Conservation (phyloP, 2,113 vertebrate genomes). For the Phaethon lepturus region DNA sequence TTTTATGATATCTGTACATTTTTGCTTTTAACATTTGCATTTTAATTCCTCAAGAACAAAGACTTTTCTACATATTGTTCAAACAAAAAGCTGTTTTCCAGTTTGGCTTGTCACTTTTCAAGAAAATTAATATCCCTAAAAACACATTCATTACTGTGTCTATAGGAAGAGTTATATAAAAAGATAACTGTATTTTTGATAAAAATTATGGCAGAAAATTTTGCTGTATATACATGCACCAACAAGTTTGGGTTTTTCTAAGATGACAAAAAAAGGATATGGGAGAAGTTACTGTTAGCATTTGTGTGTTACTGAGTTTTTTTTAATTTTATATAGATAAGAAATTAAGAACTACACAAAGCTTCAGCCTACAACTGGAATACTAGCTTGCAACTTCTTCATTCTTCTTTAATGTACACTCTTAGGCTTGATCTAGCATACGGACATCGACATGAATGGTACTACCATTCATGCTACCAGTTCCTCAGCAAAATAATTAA, state of each 20-base stretch:
- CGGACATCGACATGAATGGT: rapidly evolving
- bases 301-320: background rate
- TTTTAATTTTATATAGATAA: background rate
- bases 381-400: background rate
- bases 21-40: background rate
- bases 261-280: background rate
- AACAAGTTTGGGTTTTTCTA: background rate
- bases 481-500: background rate
- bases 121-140: background rate
- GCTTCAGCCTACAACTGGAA: background rate
- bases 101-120: background rate
- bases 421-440: background rate
- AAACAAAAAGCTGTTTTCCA: background rate
- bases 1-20: background rate
- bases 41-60: background rate
- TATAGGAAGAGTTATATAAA: background rate
- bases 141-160: background rate
- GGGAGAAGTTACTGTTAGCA: background rate
- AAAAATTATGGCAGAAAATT: background rate
- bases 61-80: background rate
- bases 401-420: background rate
- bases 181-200: background rate
- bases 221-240: background rate
- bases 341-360: background rate
- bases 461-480: background rate